These are phyloP conservation scores for Sebastes wilsoni DNA, from an alignment of 2,797 vertebrate genomes.

Conservation along the genomic window DNA sequence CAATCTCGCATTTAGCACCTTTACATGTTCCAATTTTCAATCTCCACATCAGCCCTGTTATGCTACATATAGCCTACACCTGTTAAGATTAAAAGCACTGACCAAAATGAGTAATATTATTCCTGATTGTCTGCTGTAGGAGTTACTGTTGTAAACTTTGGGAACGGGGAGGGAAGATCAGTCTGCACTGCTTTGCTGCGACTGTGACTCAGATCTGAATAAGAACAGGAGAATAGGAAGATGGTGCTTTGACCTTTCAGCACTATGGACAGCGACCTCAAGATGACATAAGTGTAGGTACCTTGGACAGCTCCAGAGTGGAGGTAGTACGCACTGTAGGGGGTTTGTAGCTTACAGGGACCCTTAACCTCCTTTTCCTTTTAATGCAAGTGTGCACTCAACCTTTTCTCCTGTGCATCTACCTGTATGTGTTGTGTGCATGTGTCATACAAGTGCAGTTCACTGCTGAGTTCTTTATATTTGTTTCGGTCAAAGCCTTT, in stretches of 20 bases:
- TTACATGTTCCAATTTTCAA: not conserved
- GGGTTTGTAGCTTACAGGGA: not conserved
- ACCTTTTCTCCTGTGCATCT: not conserved
- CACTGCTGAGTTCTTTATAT: not conserved
- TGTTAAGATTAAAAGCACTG: not conserved
- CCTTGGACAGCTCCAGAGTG: constrained; percentile 10
- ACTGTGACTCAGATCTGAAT: not conserved
- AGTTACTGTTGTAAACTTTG: not conserved
- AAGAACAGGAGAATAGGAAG: not conserved
- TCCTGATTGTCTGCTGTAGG: not conserved
- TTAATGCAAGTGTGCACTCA: not conserved
- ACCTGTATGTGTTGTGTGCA: not conserved
- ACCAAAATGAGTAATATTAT: not conserved
- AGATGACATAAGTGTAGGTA: not conserved
- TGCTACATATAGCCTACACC: not conserved
- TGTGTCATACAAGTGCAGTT: not conserved
- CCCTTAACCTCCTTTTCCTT: constrained; percentile 14
- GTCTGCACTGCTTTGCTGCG: not conserved
- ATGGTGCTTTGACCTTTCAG: constrained; percentile 10
- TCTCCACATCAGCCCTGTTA: not conserved
- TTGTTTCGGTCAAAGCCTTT: not conserved
- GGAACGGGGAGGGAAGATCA: not conserved
- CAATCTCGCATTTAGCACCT: no score
- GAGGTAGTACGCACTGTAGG: not conserved
- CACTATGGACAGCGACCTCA: constrained; percentile 8